Evolutionary conservation across 2,113 vertebrate species (phyloP).

Genomic region (Oceanodroma tethys): DNA sequence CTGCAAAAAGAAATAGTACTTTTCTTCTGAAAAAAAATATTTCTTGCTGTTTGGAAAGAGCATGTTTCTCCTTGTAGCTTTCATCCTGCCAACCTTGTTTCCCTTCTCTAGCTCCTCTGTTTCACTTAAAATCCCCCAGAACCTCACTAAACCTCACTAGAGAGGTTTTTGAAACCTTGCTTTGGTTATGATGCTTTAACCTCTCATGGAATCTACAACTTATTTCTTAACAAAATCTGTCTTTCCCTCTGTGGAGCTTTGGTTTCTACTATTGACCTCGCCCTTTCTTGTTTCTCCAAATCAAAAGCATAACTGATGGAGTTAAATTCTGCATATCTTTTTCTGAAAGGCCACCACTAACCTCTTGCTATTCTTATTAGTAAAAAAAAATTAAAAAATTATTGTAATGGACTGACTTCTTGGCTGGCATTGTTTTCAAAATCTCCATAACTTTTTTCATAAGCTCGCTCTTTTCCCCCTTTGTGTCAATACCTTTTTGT

Average conservation of each 20-base stretch:
- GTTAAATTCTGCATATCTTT: background rate
- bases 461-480: background rate
- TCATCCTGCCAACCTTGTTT: background rate
- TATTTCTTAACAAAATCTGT: background rate
- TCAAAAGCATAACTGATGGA: background rate
- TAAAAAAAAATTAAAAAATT: background rate
- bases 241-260: background rate
- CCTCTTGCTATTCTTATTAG: background rate
- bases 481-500: background rate
- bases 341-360: background rate
- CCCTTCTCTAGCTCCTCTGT: background rate
- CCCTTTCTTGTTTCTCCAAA: background rate
- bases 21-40: background rate
- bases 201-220: background rate
- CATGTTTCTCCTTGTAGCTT: background rate
- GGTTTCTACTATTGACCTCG: background rate
- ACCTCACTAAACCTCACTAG: background rate
- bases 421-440: background rate
- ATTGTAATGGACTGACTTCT: background rate
- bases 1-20: background rate
- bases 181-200: background rate
- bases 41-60: background rate
- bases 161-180: background rate
- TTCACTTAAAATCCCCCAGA: background rate
- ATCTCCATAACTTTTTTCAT: background rate